Evolutionary conservation across 2,113 vertebrate species (phyloP).

Genomic region (Dromiciops gliroides): DNA sequence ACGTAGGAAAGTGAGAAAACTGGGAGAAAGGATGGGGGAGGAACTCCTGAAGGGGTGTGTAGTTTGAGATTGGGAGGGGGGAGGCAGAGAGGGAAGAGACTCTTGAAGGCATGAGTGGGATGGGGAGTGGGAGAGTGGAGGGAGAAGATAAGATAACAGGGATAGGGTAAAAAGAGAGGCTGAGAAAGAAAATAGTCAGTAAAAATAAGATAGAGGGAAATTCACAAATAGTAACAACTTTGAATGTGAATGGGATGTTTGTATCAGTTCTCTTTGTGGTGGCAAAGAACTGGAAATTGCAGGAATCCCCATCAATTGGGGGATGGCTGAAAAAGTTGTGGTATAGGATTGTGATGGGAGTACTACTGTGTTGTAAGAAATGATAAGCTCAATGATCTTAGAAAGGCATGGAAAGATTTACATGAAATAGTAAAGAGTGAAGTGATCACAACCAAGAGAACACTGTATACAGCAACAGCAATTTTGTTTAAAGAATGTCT

Average conservation of each 20-base stretch:
- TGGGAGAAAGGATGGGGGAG: not conserved
- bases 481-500: not conserved
- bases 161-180: not conserved
- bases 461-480: not conserved
- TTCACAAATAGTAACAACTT: not conserved
- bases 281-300: not conserved
- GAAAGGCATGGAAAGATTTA: not conserved
- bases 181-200: not conserved
- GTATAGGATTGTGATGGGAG: not conserved
- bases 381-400: not conserved
- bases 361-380: not conserved
- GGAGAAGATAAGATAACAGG: not conserved
- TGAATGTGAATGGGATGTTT: not conserved
- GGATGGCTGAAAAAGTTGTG: not conserved
- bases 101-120: no score
- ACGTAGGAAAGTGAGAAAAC: not conserved
- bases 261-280: no score
- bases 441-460: not conserved
- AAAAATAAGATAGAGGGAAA: not conserved
- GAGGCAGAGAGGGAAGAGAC: no score
- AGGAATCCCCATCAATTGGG: not conserved
- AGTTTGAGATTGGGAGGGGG: no score
- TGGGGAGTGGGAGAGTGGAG: no score
- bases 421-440: not conserved
- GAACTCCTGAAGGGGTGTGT: not conserved